Evolutionary conservation across 2,113 vertebrate genomes (phyloP).

Genomic region (Campylomormyrus tamandua): DNA sequence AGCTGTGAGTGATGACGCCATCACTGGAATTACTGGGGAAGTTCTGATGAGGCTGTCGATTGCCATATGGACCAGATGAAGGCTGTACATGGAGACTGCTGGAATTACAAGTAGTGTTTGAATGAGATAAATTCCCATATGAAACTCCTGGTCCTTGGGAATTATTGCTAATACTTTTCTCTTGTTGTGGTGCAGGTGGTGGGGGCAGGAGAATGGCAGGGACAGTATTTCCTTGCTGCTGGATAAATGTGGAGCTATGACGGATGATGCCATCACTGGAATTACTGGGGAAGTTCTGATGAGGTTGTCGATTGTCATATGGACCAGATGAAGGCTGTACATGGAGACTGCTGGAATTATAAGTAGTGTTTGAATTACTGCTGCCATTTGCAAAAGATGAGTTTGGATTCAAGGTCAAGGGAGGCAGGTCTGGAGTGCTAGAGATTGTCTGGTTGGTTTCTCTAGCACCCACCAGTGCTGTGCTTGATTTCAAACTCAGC

Average conservation of each 20-base stretch:
- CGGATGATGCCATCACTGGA: background rate
- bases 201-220: background rate
- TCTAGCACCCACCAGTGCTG: background rate
- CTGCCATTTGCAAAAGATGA: background rate
- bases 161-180: background rate
- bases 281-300: background rate
- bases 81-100: background rate
- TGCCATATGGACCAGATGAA: background rate
- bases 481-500: background rate
- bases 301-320: background rate
- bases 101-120: background rate
- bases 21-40: background rate
- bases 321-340: background rate
- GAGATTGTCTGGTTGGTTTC: background rate
- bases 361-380: background rate
- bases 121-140: background rate
- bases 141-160: background rate
- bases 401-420: background rate
- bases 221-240: background rate
- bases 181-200: background rate
- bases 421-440: background rate
- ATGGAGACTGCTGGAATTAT: background rate
- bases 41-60: background rate
- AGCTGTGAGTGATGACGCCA: background rate
- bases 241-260: background rate